Evolutionary conservation across 2,797 vertebrate genomes (phyloP).

Genomic region (Peromyscus attwateri): DNA sequence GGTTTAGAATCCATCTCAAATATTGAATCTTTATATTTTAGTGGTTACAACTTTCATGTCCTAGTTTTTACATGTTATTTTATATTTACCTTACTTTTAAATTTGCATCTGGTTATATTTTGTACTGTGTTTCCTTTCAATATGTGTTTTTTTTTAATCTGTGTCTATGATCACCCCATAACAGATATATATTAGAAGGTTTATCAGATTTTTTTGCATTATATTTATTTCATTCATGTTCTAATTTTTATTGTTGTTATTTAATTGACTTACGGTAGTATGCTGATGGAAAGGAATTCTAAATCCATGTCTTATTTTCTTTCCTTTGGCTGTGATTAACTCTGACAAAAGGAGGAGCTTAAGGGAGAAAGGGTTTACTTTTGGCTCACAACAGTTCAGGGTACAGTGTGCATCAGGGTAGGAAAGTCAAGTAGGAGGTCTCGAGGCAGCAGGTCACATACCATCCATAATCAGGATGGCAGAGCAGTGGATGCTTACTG

Average conservation of each 20-base stretch:
- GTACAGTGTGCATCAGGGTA: neutral
- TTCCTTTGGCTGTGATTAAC: neutral
- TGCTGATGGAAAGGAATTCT: neutral
- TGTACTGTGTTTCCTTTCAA: neutral
- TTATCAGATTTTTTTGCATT: neutral
- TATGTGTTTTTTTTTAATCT: neutral
- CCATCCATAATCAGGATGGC: neutral
- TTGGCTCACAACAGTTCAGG: neutral
- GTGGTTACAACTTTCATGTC: neutral
- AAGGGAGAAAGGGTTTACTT: neutral
- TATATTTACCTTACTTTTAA: neutral
- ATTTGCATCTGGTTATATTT: neutral
- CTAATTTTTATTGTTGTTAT: neutral
- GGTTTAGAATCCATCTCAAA: neutral
- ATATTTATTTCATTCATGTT: neutral
- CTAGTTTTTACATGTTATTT: neutral
- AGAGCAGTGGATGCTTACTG: neutral
- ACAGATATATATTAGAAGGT: neutral
- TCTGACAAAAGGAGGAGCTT: neutral
- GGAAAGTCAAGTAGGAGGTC: neutral
- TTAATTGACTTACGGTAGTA: neutral
- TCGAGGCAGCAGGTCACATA: neutral
- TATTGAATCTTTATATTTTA: neutral
- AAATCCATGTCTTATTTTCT: neutral
- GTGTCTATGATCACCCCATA: neutral